Percentiles rank a stretch among this genome's conserved stretches.
phyloP scores from a whole-genome alignment of 1,140 invertebrate species.

The Ceratina japonica region DNA sequence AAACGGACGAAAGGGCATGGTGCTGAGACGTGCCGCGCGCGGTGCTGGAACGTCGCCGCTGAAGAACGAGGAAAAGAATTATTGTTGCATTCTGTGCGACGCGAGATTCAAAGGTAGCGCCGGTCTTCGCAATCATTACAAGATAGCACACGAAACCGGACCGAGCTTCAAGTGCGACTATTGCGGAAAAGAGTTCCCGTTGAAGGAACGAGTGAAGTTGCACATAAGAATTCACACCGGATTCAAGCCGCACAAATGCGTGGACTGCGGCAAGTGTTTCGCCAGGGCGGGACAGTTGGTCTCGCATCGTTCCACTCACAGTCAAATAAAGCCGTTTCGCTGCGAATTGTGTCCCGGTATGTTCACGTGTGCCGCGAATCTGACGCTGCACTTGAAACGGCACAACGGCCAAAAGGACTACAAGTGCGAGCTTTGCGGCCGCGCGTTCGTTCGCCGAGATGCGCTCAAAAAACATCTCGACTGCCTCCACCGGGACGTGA shows the following conservation, averaged over 20 bases:
- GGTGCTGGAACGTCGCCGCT: neutral
- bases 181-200: conserved; percentile 87
- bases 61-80: conserved; percentile 69
- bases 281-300: conserved; percentile 89
- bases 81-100: conserved; percentile 86
- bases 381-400: conserved; percentile 87
- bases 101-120: conserved; percentile 86
- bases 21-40: conserved; percentile 13
- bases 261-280: conserved; percentile 90
- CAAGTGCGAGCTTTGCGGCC: conserved; percentile 93
- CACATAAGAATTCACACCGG: conserved; percentile 92
- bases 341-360: conserved; percentile 89
- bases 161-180: conserved; percentile 83
- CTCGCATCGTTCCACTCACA: conserved; percentile 93
- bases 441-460: conserved; percentile 85
- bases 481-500: conserved; percentile 88
- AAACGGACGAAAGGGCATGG: neutral
- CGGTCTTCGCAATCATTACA: conserved; percentile 85
- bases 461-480: conserved; percentile 91
- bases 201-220: conserved; percentile 87
- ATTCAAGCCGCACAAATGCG: conserved; percentile 92
- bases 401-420: conserved; percentile 94
- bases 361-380: conserved; percentile 89
- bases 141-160: conserved; percentile 78
- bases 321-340: conserved; percentile 86